Base-by-base conservation (phyloP, 2,888 invertebrate species). In the Melieria picta region DNA sequence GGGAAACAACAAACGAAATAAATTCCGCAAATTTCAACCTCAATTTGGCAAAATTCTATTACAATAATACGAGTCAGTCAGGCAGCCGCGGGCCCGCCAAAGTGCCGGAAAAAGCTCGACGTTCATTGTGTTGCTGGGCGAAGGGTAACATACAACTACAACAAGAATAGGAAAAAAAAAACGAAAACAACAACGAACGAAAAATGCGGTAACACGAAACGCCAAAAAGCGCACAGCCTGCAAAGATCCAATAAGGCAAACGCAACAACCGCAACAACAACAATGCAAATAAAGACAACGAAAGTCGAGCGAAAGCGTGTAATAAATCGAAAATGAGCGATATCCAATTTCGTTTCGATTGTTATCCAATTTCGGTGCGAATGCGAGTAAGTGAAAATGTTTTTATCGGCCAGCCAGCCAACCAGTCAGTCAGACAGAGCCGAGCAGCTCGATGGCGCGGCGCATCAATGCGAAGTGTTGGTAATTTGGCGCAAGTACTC, bases 301-400 rank as follows among this genome's bases (percentile, higher is more conserved):
- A 73, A 74, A 75, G 75, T 75, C 61, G 76, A 75, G 13, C 43
- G 55, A 65, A n/a, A 61, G 4, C 4, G 43, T 4, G 43, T 4
- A 60, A 43, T 42, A 46, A 65, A 75, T 73, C 76, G 79, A 80
- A 82, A 84, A 84, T 83, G 81, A 83, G 81, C 83, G 77, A 84
- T 83, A 85, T 84, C 85, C 82, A 85, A 85, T 85, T 85, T 85
- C 82, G 82, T 79, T 83, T 83, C 84, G 85, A 85, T 85, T 85
- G 83, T 84, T 84, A 84, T 84, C 84, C 84, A 85, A 85, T 85
- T 85, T 84, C 79, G 74, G 74, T 76, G 80, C 80, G 81, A 84
- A 81, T 81, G 50, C 60, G 45, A 50, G 48, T 30, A 81, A 83
- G 81, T 83, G 81, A 80, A 83, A 84, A 82, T 81, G 82, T 82